phyloP scores from a whole-genome alignment of 2,797 vertebrate genomes.

The Mareca strepera region DNA sequence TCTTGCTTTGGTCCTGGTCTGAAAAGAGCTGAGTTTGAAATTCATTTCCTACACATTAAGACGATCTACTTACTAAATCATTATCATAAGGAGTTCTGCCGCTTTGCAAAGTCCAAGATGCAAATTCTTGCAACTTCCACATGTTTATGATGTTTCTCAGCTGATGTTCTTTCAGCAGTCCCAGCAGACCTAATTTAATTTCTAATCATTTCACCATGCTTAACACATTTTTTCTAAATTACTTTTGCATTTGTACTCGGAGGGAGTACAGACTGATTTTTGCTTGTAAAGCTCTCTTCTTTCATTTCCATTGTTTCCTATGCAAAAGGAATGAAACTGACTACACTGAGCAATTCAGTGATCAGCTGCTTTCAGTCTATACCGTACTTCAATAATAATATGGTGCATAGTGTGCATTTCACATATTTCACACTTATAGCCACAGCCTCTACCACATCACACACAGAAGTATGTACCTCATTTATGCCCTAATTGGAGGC shows the following conservation, averaged over 20 bases:
- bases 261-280: conserved; percentile 27
- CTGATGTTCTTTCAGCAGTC: conserved; percentile 61
- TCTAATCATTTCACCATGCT: conserved; percentile 46
- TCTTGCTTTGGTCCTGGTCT: neutral
- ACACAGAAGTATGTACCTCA: neutral
- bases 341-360: neutral
- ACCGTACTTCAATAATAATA: conserved; percentile 2
- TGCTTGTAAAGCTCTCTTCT: conserved; percentile 45
- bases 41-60: conserved; percentile 10
- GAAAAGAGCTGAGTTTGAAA: conserved; percentile 36
- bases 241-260: conserved; percentile 37
- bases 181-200: conserved; percentile 59
- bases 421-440: neutral
- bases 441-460: neutral
- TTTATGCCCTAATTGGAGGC: neutral
- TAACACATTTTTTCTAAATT: conserved; percentile 52
- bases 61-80: conserved; percentile 12
- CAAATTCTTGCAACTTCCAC: conserved; percentile 34
- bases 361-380: conserved; percentile 17
- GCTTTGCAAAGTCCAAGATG: conserved; percentile 24
- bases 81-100: conserved; percentile 36
- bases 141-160: conserved; percentile 54
- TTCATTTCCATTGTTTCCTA: conserved; percentile 21
- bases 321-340: neutral
- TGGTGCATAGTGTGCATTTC: neutral